A percentile compares a stretch with the other conserved stretches of the same genome.
Conservation (phyloP, 1,140 invertebrate genomes). For the Pseudobourletiella spinata region DNA sequence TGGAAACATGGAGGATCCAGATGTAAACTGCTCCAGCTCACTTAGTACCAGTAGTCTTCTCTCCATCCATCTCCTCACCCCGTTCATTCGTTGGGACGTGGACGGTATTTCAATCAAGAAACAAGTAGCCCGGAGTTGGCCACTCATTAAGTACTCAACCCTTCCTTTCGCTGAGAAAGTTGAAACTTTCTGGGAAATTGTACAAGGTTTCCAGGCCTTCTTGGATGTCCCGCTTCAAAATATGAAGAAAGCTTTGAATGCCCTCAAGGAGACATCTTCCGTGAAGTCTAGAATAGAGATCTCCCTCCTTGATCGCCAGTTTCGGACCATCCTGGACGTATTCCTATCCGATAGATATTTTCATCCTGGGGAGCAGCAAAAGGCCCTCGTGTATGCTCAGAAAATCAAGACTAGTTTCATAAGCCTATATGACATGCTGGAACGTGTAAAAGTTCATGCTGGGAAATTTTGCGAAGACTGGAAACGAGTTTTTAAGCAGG, state of each 20-base stretch:
- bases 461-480: background rate
- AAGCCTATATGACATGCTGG: background rate
- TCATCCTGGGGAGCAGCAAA: background rate
- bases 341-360: constrained; percentile 2
- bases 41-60: background rate
- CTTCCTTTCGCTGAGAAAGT: background rate
- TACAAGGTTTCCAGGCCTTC: background rate
- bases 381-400: background rate
- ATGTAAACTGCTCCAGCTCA: background rate
- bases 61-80: background rate
- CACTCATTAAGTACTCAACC: background rate
- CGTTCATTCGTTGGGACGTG: background rate
- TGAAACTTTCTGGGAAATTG: background rate
- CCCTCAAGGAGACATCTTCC: background rate
- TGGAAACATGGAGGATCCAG: background rate
- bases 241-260: background rate
- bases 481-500: background rate
- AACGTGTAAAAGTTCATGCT: background rate
- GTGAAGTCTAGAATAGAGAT: background rate
- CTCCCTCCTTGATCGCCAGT: background rate
- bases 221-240: background rate
- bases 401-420: background rate
- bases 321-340: background rate
- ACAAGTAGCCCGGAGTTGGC: background rate
- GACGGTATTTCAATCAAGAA: background rate